Conservation (phyloP, 2,113 vertebrate genomes). For the Corythornis cristatus region DNA sequence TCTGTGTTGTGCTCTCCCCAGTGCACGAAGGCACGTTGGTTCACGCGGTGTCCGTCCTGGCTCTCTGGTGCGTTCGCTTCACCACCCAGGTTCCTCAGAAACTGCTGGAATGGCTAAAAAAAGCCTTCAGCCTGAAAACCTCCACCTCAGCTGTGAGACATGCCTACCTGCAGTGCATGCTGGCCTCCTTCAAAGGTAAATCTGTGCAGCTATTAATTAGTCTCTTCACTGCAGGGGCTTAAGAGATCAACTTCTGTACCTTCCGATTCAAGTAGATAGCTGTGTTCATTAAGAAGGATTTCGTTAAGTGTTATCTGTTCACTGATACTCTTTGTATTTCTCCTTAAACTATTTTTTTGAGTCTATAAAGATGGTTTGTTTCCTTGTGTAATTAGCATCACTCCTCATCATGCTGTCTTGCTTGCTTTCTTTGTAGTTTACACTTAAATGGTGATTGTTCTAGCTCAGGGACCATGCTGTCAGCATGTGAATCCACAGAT, state of each 20-base stretch:
- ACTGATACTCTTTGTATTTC: neutral
- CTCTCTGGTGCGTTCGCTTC: slow-evolving; percentile 91
- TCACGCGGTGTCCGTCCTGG: slow-evolving; percentile 88
- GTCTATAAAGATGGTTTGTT: neutral
- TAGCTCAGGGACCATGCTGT: neutral
- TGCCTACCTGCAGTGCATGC: slow-evolving; percentile 92
- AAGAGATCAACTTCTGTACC: neutral
- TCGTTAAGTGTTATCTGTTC: neutral
- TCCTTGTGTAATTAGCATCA: neutral
- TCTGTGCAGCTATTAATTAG: neutral
- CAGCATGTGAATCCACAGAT: neutral
- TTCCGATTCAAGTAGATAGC: neutral
- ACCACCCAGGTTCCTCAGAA: slow-evolving; percentile 86
- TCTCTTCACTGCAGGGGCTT: neutral
- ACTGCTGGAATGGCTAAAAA: slow-evolving; percentile 92
- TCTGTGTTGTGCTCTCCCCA: slow-evolving; percentile 46
- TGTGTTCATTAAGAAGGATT: neutral
- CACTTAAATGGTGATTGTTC: neutral
- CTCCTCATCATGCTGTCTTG: neutral
- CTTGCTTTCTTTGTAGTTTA: neutral
- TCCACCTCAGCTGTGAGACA: slow-evolving; percentile 92
- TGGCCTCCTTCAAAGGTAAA: slow-evolving; percentile 92
- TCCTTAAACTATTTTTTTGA: neutral
- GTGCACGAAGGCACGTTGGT: slow-evolving; percentile 94
- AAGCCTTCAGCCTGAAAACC: slow-evolving; percentile 93